These are phyloP conservation scores for Uloborus plumipes DNA, from an alignment of 2,888 invertebrate species.

Conservation along the genomic window DNA sequence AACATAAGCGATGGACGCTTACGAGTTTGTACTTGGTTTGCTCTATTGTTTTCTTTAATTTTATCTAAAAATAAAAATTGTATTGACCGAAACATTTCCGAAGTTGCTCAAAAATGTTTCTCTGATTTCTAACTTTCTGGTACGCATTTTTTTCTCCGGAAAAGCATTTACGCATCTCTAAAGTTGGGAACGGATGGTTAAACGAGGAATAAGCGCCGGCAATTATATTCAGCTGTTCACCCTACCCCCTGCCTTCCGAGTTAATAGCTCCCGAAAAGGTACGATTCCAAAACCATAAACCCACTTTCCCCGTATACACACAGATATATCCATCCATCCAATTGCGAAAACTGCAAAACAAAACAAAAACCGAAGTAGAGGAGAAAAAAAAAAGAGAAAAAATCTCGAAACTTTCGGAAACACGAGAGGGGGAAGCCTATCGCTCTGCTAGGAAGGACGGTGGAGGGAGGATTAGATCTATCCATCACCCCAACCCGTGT, in stretches of 20 bases:
- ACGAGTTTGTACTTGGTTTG: no score
- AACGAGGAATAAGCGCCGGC: slow-evolving; percentile 11
- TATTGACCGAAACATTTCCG: no score
- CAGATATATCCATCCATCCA: slow-evolving; percentile 19
- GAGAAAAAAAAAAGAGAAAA: background rate
- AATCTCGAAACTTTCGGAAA: slow-evolving; percentile 49
- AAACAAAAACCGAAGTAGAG: slow-evolving; percentile 5
- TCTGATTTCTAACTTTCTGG: no score
- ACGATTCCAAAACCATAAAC: slow-evolving; percentile 46
- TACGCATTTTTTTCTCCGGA: no score
- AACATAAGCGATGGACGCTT: no score
- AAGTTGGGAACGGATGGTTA: no score
- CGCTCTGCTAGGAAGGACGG: slow-evolving; percentile 8
- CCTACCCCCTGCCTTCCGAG: slow-evolving; percentile 13
- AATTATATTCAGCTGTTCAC: slow-evolving; percentile 52
- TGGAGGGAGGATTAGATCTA: slow-evolving; percentile 61
- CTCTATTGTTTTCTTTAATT: no score
- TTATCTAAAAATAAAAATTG: no score
- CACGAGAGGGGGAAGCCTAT: slow-evolving; percentile 28
- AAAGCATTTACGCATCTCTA: no score
- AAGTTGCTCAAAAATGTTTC: no score
- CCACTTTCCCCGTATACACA: slow-evolving; percentile 17
- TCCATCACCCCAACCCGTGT: slow-evolving; percentile 64
- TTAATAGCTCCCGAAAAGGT: slow-evolving; percentile 11
- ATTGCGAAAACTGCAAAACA: slow-evolving; percentile 22